A percentile compares a stretch with the other conserved stretches of the same genome.
phyloP scores from a whole-genome alignment of 2,113 vertebrate genomes.

The Egretta garzetta region DNA sequence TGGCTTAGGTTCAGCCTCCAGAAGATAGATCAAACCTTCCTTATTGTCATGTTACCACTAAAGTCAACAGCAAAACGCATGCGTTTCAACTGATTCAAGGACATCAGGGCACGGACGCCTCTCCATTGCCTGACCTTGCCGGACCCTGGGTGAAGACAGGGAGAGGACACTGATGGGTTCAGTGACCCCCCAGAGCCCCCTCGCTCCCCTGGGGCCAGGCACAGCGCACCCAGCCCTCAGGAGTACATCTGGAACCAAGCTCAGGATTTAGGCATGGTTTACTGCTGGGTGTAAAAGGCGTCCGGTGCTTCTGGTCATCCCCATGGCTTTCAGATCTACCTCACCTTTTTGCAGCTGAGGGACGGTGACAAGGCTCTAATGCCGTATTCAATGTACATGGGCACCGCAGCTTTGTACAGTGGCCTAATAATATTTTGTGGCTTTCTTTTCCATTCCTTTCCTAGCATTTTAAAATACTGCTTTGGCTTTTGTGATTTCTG shows the following conservation, averaged over 20 bases:
- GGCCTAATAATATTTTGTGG: neutral
- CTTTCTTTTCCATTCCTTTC: neutral
- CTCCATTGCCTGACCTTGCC: accelerated
- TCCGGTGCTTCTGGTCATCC: neutral
- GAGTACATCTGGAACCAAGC: neutral
- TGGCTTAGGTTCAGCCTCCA: neutral
- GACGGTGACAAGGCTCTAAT: neutral
- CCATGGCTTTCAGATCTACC: neutral
- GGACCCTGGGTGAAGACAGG: accelerated
- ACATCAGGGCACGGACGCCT: accelerated
- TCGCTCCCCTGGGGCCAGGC: neutral
- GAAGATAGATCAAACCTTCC: neutral
- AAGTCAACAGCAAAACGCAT: neutral
- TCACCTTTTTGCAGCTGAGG: neutral
- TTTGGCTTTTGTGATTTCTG: neutral
- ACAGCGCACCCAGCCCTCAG: neutral
- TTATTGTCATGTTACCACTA: neutral
- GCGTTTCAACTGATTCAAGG: neutral
- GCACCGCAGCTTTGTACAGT: neutral
- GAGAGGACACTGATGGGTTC: neutral
- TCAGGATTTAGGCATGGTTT: accelerated
- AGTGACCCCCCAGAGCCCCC: neutral
- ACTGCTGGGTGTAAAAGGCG: accelerated
- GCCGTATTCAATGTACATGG: accelerated
- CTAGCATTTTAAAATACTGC: neutral